Evolutionary conservation across 2,797 vertebrate genomes (phyloP), one percentile per base, ranked within the genome.

Genomic region (Taenioides sp.): DNA sequence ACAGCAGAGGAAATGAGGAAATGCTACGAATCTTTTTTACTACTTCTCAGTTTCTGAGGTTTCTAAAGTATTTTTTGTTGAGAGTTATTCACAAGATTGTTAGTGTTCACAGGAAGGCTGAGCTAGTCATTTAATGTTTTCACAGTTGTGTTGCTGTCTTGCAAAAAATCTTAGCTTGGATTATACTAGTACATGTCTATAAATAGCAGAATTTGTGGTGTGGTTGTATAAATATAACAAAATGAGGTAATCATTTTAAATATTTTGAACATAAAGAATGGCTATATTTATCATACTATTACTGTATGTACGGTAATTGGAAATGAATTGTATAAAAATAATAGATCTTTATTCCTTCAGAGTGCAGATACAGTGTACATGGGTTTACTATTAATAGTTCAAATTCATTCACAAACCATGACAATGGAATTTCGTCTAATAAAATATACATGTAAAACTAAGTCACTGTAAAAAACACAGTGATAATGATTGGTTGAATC

Each of bases 321-420:
- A 31, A 22, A 2, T 16, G 37, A 23, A 63, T 65, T 76, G 77
- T 88, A 87, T 70, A 86, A 89, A 91, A 91, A 91, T 84, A 89
- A 47, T 73, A 72, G 69, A 50, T 86, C 61, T 91, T 90, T 31
- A 50, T 75, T 70, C 57, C 47, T 43, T 62, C 58, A 23, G 59
- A 80, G 54, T 50, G 25, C 22, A 55, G 62, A 74, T 2, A 73
- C 65, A 70, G 63, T 70, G 73, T 60, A 4, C 34, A 72, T 43
- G 4, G 2, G 4, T 23, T 64, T 18, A 31, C 58, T 18, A 4
- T 27, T 59, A 17, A 27, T 11, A 37, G 6, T 37, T 40, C 2
- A 23, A 43, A 43, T 23, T 47, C n/a, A 23, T 43, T 43, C 37
- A 43, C 31, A 37, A 34, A 40, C 31, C 34, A 50, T 55, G n/a